A percentile compares a stretch with the other conserved stretches of the same genome.
These are phyloP conservation scores for Montipora foliosa DNA, from an alignment of 64 coral and sea anemone genomes.

Conservation along the genomic window DNA sequence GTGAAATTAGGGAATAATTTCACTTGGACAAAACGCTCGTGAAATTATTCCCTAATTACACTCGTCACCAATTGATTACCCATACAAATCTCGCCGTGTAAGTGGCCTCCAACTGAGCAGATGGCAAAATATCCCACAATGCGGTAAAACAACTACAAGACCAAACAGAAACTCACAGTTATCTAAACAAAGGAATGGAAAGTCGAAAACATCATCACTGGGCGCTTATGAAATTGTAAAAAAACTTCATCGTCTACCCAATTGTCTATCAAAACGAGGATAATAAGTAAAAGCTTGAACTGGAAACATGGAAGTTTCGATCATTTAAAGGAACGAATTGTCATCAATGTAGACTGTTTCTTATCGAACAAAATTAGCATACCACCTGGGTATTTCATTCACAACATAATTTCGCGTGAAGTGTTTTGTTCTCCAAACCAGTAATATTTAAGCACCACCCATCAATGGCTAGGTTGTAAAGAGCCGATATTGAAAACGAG, in stretches of 20 bases:
- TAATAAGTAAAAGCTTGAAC: too few relatives aligned
- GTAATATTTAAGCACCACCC: background rate
- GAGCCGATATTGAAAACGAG: background rate
- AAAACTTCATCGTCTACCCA: too few relatives aligned
- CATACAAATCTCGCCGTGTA: background rate
- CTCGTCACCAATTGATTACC: too few relatives aligned
- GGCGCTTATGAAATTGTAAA: too few relatives aligned
- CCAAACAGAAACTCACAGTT: background rate
- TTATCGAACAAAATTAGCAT: background rate
- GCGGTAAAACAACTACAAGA: background rate
- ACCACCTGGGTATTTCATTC: background rate
- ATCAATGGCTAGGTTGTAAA: background rate
- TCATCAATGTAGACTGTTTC: background rate
- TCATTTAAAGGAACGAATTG: background rate
- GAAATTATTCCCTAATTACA: too few relatives aligned
- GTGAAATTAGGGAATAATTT: too few relatives aligned
- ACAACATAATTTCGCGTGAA: background rate
- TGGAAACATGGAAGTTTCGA: background rate
- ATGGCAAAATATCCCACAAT: constrained; percentile 6
- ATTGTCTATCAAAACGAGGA: too few relatives aligned
- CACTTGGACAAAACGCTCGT: too few relatives aligned
- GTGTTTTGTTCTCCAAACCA: background rate
- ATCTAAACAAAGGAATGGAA: background rate
- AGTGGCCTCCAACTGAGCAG: background rate
- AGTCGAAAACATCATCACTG: background rate